These are phyloP conservation scores for Hoplias malabaricus DNA, from an alignment of 2,113 vertebrate species.

Conservation along the genomic window DNA sequence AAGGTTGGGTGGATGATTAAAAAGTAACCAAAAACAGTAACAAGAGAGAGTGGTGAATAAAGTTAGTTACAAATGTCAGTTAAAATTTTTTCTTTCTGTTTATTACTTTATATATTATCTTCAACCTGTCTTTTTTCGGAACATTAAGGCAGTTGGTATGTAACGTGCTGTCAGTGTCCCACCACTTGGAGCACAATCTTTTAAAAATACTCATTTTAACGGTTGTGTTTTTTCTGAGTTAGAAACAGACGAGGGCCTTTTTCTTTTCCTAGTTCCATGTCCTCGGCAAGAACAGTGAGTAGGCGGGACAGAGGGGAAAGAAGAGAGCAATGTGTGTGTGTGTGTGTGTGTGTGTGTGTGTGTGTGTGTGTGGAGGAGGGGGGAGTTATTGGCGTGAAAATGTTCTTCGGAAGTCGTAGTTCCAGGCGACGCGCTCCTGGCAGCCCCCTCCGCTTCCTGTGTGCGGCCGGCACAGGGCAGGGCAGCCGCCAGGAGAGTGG, in stretches of 20 bases:
- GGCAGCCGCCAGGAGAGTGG: slow-evolving; percentile 86
- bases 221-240: neutral
- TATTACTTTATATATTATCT: neutral
- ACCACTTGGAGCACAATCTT: neutral
- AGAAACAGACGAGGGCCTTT: slow-evolving; percentile 11
- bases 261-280: slow-evolving; percentile 23
- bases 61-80: too few species aligned
- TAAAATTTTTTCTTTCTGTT: neutral
- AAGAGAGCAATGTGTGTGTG: neutral
- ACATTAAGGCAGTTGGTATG: neutral
- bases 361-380: slow-evolving; percentile 8
- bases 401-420: slow-evolving; percentile 74
- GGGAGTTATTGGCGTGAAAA: slow-evolving; percentile 73
- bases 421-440: slow-evolving; percentile 77
- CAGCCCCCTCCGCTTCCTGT: slow-evolving; percentile 82
- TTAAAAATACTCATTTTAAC: neutral
- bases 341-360: neutral
- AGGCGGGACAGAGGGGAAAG: slow-evolving; percentile 23
- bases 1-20: too few species aligned
- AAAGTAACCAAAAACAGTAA: too few species aligned
- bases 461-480: slow-evolving; percentile 75
- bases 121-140: neutral
- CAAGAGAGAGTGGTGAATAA: too few species aligned
- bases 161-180: neutral
- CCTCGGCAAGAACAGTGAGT: slow-evolving; percentile 32